Base-by-base conservation (phyloP, 2,113 vertebrate species). In the Calidris pugnax region DNA sequence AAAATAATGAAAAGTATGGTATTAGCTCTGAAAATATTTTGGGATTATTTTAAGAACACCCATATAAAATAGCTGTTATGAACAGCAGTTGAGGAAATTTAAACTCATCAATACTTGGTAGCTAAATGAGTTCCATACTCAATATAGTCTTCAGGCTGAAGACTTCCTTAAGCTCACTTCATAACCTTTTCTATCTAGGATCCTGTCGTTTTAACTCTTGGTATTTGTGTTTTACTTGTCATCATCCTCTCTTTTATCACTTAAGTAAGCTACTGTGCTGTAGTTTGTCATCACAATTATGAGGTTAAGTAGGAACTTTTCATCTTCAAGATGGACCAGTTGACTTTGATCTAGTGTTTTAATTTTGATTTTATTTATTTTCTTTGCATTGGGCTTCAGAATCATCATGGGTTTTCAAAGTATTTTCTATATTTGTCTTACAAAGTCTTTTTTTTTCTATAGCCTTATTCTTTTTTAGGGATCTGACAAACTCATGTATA, bases 261-360 rank as follows among this genome's bases (percentile, higher is more conserved):
- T 73, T 35, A 75, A 50, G 28, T 67, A 78, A 67, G 37, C 56
- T 45, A 19, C n/a, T 39, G 35, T 59, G 56, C 67, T 64, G 28
- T 43, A 55, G 32, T 50, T 68, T 92, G 48, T 92, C 75, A 56
- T 95, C 53, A 68, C 48, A 83, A 56, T 95, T 96, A 72, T n/a
- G 53, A 79, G 83, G 71, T 87, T 90, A 90, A 92, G 66, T 33
- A 41, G 67, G 23, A 85, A 75, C 28, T 37, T 92, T 79, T 96
- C 48, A 92, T 93, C 89, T 93, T 92, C 71, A 79, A 64, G 74
- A 67, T 1, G 0, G 37, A 74, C 48, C n/a, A 23, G 37, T n/a
- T 82, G 82, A 50, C 88, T 93, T 96, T 95, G 75, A 95, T 96
- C 71, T 79, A 37, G 28, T 85, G 37, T 50, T 95, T 75, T 75